A percentile compares a stretch with the other conserved stretches of the same genome.
These are phyloP conservation scores for Microtus montanus DNA, from an alignment of 2,113 vertebrate genomes.

Conservation along the genomic window DNA sequence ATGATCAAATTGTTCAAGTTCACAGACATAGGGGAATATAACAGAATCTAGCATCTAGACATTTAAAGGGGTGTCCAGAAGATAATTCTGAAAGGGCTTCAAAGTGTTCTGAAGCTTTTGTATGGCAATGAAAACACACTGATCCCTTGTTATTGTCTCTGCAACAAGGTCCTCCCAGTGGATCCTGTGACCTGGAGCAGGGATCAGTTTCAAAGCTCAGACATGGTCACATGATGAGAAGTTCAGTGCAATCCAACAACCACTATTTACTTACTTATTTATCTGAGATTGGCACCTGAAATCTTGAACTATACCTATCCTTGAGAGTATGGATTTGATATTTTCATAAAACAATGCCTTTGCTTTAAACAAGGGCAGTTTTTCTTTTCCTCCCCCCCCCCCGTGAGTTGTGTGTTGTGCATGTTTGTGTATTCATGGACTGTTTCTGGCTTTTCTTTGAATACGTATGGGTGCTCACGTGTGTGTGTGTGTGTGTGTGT, in stretches of 20 bases:
- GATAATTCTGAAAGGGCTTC: background rate
- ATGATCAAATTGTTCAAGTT: background rate
- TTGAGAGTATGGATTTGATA: background rate
- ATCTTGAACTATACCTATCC: slow-evolving; percentile 38
- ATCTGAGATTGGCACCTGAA: slow-evolving; percentile 48
- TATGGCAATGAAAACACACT: background rate
- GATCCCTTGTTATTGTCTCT: background rate
- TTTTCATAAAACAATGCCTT: slow-evolving; percentile 16
- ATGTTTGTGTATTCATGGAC: background rate
- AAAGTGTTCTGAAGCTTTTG: background rate
- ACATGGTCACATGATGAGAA: background rate
- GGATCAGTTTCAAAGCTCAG: background rate
- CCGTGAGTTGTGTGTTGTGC: background rate
- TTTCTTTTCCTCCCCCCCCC: background rate
- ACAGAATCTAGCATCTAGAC: background rate
- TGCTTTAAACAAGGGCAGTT: slow-evolving; percentile 34
- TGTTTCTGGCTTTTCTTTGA: background rate
- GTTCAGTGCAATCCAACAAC: background rate
- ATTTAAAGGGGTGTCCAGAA: background rate
- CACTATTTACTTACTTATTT: background rate
- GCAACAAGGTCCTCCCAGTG: background rate
- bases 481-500: too few relatives aligned
- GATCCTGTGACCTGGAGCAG: background rate
- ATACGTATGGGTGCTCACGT: background rate
- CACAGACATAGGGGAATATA: slow-evolving; percentile 4